phyloP scores from a whole-genome alignment of 1,140 invertebrate species.

The Drosophila pallidifrons region DNA sequence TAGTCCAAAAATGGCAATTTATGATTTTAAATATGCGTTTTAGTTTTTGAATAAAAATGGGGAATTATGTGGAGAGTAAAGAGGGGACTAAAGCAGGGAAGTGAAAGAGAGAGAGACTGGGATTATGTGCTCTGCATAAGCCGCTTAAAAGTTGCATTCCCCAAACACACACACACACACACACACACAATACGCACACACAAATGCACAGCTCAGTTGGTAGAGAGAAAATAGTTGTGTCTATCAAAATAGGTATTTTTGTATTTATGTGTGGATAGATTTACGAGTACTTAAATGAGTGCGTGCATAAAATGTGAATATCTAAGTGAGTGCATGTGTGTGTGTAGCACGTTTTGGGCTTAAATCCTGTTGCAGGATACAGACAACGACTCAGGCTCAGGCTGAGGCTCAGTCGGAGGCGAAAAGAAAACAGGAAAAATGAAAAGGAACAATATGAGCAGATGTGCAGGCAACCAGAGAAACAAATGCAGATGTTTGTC shows the following conservation, averaged over 20 bases:
- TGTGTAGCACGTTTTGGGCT: conserved; percentile 47
- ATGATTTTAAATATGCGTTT: conserved; percentile 32
- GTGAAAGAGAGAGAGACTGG: background rate
- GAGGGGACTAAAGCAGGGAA: background rate
- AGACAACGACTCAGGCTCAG: background rate
- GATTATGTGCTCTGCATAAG: conserved; percentile 31
- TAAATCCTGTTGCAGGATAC: conserved; percentile 55
- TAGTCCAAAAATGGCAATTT: conserved; percentile 33
- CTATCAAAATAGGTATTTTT: conserved; percentile 18
- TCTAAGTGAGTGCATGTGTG: background rate
- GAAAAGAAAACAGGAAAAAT: conserved; percentile 38
- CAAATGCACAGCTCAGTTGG: no score
- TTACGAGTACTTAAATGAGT: conserved; percentile 21
- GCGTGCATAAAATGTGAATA: conserved; percentile 36
- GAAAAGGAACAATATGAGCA: conserved; percentile 67
- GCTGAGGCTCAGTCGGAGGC: conserved; percentile 20
- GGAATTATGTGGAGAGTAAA: background rate
- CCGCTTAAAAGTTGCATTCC: conserved; percentile 38
- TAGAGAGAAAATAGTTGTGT: conserved; percentile 29
- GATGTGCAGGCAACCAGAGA: conserved; percentile 66
- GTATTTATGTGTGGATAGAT: conserved; percentile 15
- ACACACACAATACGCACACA: background rate
- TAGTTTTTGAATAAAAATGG: conserved; percentile 4
- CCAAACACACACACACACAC: background rate
- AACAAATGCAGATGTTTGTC: conserved; percentile 64